Evolutionary conservation across 37 sponge, comb jelly and placozoan genomes (phyloP), one percentile per base, ranked within the genome.

Genomic region (Chondrosia reniformis): DNA sequence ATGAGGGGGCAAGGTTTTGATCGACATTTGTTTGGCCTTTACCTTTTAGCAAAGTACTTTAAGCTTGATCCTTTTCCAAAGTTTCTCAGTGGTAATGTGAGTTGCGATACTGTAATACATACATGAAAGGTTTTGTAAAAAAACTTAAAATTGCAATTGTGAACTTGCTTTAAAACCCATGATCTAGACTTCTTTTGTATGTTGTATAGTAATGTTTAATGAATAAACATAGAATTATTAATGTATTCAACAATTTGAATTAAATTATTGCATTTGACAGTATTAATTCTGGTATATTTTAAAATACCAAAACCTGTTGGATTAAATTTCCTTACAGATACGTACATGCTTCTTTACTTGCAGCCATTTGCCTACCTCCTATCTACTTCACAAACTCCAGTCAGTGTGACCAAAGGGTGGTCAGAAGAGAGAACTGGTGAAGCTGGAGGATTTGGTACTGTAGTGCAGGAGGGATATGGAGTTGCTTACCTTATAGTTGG

Each of bases 371-470:
- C 80, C 6, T 91, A 87, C 79, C 27, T 36, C 12, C 77, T 93
- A 52, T 86, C 90, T 33, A 93, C 94, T 34, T 87, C 88, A 31
- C 94, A 93, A 78, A 93, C 94, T 2, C 94, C 94, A 13, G 75
- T 77, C 8, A 74, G 43, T 57, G 7, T 39, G 40, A 86, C 87
- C 0, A 40, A 76, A 0, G n/a, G 65, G 17, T 83, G 80, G 80
- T 30, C 10, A 0, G 31, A 46, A 24, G 87, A 86, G 74, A 41
- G 33, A 2, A 46, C 64, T 12, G 34, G 77, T 15, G 15, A 67
- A 12, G 78, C 82, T 3, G 97, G 97, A 44, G 97, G 97, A 5
- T 96, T 96, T 77, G 97, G 97, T 3, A 87, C 93, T 2, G 93
- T 91, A 4, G 71, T 76, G 46, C 86, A 92, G 8, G 79, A 84